These are phyloP conservation scores for Zoanthus solanderi DNA, from an alignment of 92 coral and sea anemone species.

Conservation along the genomic window DNA sequence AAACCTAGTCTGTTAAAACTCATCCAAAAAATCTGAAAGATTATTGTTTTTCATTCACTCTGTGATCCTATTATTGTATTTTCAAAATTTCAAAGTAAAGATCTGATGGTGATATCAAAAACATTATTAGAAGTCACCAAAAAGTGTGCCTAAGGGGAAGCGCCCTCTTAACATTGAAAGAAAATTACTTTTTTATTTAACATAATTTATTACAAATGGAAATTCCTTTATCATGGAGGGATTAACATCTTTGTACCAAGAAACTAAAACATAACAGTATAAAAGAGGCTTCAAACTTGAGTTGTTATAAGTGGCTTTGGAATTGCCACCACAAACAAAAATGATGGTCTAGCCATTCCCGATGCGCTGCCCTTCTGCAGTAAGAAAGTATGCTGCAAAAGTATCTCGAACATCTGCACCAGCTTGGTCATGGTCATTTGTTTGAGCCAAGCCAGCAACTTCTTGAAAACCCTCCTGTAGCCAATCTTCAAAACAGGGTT, in stretches of 20 bases:
- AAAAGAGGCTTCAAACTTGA: neutral
- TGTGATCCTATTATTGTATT: no score
- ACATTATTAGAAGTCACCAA: neutral
- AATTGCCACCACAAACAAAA: neutral
- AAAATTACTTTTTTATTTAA: neutral
- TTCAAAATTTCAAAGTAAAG: neutral
- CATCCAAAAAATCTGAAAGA: no score
- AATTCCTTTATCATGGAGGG: neutral
- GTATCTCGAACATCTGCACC: neutral
- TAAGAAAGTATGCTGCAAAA: neutral
- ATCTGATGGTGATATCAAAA: neutral
- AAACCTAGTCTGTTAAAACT: no score
- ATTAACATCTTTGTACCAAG: neutral
- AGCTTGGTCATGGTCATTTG: neutral
- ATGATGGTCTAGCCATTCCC: neutral
- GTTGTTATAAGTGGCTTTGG: neutral
- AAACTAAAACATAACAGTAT: neutral
- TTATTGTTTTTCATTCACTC: no score
- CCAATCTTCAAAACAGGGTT: constrained; percentile 46
- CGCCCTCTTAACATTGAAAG: neutral
- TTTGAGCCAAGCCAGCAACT: neutral
- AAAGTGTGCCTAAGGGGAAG: neutral
- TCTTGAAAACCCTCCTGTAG: neutral
- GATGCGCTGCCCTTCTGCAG: neutral
- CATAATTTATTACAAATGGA: neutral